phyloP scores from a whole-genome alignment of 1,140 invertebrate species.

The Hyphantria cunea region DNA sequence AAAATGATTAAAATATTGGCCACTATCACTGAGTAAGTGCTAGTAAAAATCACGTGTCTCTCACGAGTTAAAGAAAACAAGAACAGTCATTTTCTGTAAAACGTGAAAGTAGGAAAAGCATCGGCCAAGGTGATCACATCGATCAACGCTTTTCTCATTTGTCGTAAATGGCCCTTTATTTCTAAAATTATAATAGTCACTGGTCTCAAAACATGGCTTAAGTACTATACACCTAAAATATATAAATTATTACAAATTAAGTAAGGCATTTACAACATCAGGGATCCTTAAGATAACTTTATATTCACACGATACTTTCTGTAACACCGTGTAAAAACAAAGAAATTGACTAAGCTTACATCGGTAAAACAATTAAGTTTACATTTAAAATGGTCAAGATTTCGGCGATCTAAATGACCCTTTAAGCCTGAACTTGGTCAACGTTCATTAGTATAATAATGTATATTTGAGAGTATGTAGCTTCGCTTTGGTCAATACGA shows the following conservation, averaged over 20 bases:
- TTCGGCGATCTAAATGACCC: slow-evolving; percentile 76
- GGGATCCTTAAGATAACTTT: slow-evolving; percentile 72
- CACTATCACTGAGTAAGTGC: slow-evolving; percentile 66
- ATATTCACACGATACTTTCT: slow-evolving; percentile 73
- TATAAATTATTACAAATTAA: slow-evolving; percentile 82
- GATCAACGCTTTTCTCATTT: slow-evolving; percentile 65
- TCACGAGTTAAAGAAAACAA: slow-evolving; percentile 75
- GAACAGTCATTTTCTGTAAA: slow-evolving; percentile 72
- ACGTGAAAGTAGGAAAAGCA: slow-evolving; percentile 63
- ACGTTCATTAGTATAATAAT: slow-evolving; percentile 20
- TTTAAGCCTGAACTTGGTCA: slow-evolving; percentile 52
- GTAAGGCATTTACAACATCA: slow-evolving; percentile 81
- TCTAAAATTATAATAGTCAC: slow-evolving; percentile 80
- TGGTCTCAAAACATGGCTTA: slow-evolving; percentile 81
- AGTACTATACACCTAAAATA: slow-evolving; percentile 81
- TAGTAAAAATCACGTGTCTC: slow-evolving; percentile 52
- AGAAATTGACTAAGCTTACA: slow-evolving; percentile 79
- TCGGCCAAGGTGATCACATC: slow-evolving; percentile 68
- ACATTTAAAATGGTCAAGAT: slow-evolving; percentile 79
- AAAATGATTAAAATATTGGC: slow-evolving; percentile 66
- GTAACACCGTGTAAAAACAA: slow-evolving; percentile 77
- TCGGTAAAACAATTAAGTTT: slow-evolving; percentile 77
- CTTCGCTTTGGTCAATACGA: slow-evolving; percentile 52
- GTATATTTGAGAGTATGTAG: slow-evolving; percentile 21
- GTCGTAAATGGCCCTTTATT: slow-evolving; percentile 66